Evolutionary conservation across 1,140 invertebrate species (phyloP).

Genomic region (Agrilus planipennis): DNA sequence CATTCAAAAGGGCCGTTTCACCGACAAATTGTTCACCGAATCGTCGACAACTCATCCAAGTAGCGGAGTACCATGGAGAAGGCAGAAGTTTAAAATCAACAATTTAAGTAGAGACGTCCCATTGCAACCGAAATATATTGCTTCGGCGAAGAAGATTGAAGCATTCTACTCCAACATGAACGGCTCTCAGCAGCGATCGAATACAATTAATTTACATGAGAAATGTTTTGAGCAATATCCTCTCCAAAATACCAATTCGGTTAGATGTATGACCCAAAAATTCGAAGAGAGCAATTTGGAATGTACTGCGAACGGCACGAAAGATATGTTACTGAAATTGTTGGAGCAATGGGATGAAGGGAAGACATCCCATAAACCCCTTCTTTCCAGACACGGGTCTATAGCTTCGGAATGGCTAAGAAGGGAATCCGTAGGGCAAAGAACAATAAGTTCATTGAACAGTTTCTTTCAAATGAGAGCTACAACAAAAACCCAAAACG

Average conservation of each 20-base stretch:
- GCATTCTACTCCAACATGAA: no score
- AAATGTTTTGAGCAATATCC: no score
- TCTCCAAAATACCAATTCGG: no score
- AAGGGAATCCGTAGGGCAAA: conserved; percentile 39
- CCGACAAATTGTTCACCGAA: conserved; percentile 1
- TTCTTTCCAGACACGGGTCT: conserved; percentile 40
- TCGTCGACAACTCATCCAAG: background rate
- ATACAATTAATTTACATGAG: no score
- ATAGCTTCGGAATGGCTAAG: conserved; percentile 45
- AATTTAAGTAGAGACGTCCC: conserved; percentile 50
- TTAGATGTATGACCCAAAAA: no score
- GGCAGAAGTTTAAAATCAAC: conserved; percentile 47
- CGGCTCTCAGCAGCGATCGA: no score
- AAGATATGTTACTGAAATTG: conserved; percentile 57
- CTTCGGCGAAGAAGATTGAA: no score
- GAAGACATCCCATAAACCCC: conserved; percentile 33
- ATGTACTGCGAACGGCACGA: conserved; percentile 42
- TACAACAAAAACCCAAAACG: no score
- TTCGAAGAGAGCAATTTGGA: no score
- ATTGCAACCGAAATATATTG: conserved; percentile 38
- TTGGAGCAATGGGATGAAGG: conserved; percentile 55
- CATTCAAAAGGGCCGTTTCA: background rate
- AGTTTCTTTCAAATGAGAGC: conserved; percentile 52
- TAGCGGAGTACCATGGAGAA: conserved; percentile 36
- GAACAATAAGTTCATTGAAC: conserved; percentile 54